Conservation (phyloP, 2,797 vertebrate genomes). For the Eutrigla gurnardus region DNA sequence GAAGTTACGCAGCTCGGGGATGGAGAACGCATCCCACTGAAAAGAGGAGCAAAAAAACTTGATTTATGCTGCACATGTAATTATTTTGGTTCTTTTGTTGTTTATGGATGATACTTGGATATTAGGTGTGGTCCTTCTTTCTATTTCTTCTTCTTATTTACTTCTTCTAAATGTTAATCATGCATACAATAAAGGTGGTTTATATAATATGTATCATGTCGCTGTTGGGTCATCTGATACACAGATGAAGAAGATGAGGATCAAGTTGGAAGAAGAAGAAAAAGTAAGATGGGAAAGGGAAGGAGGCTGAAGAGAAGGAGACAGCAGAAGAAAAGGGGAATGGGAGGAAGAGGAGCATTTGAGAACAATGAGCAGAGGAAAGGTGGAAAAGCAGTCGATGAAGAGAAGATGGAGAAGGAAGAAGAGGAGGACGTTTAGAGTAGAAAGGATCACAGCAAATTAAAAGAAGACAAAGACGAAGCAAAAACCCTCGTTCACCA, state of each 20-base stretch:
- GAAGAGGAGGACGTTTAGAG: too few relatives aligned
- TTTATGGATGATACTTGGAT: too few relatives aligned
- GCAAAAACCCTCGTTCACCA: too few relatives aligned
- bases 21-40: conserved; percentile 98
- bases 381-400: not conserved
- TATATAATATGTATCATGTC: too few relatives aligned
- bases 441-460: too few relatives aligned
- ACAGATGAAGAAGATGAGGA: not conserved
- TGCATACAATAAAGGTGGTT: too few relatives aligned
- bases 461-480: too few relatives aligned
- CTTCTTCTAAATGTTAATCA: too few relatives aligned
- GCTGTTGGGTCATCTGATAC: too few relatives aligned
- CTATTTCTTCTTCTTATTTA: too few relatives aligned
- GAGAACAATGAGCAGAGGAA: not conserved
- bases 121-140: not conserved
- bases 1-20: conserved; percentile 96
- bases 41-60: not conserved
- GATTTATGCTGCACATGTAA: not conserved
- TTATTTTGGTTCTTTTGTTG: not conserved
- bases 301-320: not conserved
- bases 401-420: too few relatives aligned
- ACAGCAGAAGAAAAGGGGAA: too few relatives aligned
- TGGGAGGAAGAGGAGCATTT: not conserved
- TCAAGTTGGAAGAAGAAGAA: not conserved
- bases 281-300: not conserved